phyloP scores from a whole-genome alignment of 2,113 vertebrate genomes.

The Chloebia gouldiae region DNA sequence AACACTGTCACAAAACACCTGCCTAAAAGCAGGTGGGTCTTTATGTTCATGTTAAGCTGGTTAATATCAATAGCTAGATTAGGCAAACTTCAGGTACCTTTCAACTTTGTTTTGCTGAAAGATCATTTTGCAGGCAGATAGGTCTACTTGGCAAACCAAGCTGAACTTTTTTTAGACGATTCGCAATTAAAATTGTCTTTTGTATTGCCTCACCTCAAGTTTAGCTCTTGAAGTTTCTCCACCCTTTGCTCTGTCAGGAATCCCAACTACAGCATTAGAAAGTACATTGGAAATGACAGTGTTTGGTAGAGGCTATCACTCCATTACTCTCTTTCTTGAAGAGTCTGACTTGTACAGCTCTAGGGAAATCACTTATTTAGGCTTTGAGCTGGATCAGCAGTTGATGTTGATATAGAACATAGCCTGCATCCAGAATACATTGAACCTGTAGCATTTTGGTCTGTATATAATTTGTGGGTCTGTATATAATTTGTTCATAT shows the following conservation, averaged over 20 bases:
- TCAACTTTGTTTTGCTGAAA: not conserved
- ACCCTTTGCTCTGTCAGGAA: not conserved
- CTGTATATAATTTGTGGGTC: not conserved
- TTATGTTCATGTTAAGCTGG: not conserved
- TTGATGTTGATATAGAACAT: not conserved
- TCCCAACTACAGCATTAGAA: not conserved
- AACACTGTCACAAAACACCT: not conserved
- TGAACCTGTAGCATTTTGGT: not conserved
- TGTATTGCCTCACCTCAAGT: not conserved
- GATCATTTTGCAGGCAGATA: not conserved
- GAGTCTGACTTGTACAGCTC: not conserved
- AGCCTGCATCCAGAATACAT: not conserved
- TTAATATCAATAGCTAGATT: not conserved
- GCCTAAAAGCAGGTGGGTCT: not conserved
- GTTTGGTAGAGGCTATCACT: not conserved
- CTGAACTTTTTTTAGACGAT: not conserved
- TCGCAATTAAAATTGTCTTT: not conserved
- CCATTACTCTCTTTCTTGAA: not conserved
- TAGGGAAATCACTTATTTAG: not conserved
- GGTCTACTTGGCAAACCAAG: not conserved
- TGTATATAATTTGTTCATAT: no score
- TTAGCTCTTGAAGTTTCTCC: not conserved
- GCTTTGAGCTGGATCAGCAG: not conserved
- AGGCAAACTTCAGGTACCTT: not conserved
- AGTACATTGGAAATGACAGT: not conserved